A percentile compares a stretch with the other conserved stretches of the same genome.
These are phyloP conservation scores for Hyla sarda DNA, from an alignment of 2,113 vertebrate species.

Conservation along the genomic window DNA sequence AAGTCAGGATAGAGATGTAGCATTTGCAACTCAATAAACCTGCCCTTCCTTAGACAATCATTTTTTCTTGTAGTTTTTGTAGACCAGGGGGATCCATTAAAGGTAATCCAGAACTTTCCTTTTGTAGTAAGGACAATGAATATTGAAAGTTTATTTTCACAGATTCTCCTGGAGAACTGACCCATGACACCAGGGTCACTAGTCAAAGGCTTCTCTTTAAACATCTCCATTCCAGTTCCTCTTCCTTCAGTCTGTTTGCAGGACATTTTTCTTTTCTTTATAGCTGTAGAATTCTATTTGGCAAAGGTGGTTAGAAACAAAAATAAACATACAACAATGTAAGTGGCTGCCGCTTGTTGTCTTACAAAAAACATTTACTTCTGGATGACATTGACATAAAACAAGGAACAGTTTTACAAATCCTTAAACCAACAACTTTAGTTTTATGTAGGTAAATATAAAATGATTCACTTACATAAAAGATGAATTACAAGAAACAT, in stretches of 20 bases:
- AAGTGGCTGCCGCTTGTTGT: not conserved
- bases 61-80: not conserved
- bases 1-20: not conserved
- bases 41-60: not conserved
- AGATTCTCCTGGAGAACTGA: constrained; percentile 15
- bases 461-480: not conserved
- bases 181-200: constrained; percentile 18
- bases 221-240: not conserved
- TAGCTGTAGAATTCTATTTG: not conserved
- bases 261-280: not conserved
- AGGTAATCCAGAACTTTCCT: constrained; percentile 1
- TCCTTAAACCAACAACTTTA: not conserved
- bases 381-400: not conserved
- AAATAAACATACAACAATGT: not conserved
- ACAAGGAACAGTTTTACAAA: not conserved
- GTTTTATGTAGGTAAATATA: not conserved
- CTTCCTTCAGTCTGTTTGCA: not conserved
- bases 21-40: not conserved
- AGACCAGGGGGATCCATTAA: constrained; percentile 1
- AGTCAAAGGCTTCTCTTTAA: constrained; percentile 15
- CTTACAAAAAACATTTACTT: not conserved
- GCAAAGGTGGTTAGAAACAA: not conserved
- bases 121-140: constrained; percentile 8
- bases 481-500: not conserved
- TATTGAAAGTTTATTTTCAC: constrained; percentile 28